Evolutionary conservation across 2,888 invertebrate species (phyloP).

Genomic region (Lobophora halterata): DNA sequence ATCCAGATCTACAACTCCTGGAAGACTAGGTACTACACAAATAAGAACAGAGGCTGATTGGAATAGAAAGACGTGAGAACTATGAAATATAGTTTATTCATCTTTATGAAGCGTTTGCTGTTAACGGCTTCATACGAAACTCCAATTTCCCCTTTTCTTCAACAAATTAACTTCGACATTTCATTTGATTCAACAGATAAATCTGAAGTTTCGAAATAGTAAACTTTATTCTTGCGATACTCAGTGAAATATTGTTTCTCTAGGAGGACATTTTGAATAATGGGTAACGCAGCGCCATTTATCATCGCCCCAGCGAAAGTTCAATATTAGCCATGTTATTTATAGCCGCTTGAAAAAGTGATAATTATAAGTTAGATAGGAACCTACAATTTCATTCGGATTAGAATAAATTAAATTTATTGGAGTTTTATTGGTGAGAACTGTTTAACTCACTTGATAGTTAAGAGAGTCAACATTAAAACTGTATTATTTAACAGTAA

Average conservation of each 20-base stretch:
- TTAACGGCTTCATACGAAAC: too few relatives aligned
- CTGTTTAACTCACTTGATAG: too few relatives aligned
- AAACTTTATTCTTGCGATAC: conserved; percentile 16
- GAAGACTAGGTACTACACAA: too few relatives aligned
- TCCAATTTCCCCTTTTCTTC: background rate
- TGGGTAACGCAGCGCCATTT: conserved; percentile 26
- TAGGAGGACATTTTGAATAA: conserved; percentile 31
- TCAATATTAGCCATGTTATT: conserved; percentile 34
- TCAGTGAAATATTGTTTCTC: conserved; percentile 23
- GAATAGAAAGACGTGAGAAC: too few relatives aligned
- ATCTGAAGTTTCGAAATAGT: conserved; percentile 17
- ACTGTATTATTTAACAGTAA: too few relatives aligned
- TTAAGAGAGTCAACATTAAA: too few relatives aligned
- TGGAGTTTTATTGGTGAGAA: conserved; percentile 2
- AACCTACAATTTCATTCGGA: conserved; percentile 3
- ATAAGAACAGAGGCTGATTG: too few relatives aligned
- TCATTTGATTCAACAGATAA: conserved; percentile 17
- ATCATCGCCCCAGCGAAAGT: conserved; percentile 33
- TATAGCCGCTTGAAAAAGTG: conserved; percentile 27
- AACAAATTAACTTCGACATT: conserved; percentile 4
- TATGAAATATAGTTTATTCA: too few relatives aligned
- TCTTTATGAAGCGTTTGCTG: too few relatives aligned
- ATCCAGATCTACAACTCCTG: too few relatives aligned
- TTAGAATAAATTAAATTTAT: conserved; percentile 13
- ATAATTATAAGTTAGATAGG: conserved; percentile 24